Conservation (phyloP, 2,113 vertebrate species). For the Pseudorectes ferrugineus region DNA sequence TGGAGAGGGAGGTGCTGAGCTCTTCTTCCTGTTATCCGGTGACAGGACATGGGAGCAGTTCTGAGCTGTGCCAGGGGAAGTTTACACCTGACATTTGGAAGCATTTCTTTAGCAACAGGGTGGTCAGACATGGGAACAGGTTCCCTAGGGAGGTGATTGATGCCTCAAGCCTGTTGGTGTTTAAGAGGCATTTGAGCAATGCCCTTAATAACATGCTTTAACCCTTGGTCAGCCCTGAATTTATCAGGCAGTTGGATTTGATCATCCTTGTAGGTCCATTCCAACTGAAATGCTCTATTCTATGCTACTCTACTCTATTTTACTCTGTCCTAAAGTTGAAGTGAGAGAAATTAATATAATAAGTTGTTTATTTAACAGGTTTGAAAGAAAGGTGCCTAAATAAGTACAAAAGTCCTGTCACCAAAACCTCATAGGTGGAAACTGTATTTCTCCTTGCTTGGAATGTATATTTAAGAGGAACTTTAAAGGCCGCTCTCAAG, state of each 20-base stretch:
- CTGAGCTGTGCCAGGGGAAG: fast-evolving
- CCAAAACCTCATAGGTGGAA: neutral
- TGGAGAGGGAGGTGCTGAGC: neutral
- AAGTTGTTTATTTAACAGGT: neutral
- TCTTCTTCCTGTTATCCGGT: neutral
- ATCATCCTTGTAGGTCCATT: fast-evolving
- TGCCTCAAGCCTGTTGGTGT: neutral
- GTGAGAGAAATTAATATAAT: neutral
- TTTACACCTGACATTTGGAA: neutral
- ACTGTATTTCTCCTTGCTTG: neutral
- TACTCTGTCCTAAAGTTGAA: neutral
- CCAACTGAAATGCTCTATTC: neutral
- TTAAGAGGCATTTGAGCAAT: neutral
- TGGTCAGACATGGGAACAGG: neutral
- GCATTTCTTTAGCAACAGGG: neutral
- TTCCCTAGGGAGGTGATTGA: neutral
- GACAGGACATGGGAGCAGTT: neutral
- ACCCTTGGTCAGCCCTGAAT: neutral
- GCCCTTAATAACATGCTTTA: neutral
- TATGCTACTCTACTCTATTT: neutral
- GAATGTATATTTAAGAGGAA: neutral
- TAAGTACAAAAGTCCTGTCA: neutral
- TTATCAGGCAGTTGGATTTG: neutral
- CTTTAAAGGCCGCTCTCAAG: neutral
- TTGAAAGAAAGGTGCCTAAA: neutral